Evolutionary conservation across 1,140 invertebrate genomes (phyloP), one percentile per base, ranked within the genome.

Genomic region (Anoplolepis gracilipes): DNA sequence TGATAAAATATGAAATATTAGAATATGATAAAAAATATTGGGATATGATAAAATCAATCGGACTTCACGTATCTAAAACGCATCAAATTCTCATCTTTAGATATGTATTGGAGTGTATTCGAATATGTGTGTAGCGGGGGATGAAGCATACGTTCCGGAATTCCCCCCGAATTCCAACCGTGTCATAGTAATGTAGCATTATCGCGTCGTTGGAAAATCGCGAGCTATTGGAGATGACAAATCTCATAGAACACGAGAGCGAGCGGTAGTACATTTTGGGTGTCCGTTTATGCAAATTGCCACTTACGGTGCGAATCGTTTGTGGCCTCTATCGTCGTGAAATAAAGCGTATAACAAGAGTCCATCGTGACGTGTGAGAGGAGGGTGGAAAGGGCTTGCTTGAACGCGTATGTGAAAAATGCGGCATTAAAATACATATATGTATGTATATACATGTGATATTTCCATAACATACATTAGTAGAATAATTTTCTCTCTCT

Each of bases 251-350:
- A 85, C 67, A 72, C 69, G 85, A 64, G 59, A 86, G 39, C 70
- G 76, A 59, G 76, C 57, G 81, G 59, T 75, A 82, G 81, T 84
- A 86, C 72, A 69, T 81, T 86, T 59, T 22, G 72, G 84, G 67
- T 89, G 82, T 88, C 89, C 85, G 89, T 92, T 92, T 92, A 91
- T 92, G 91, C 84, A 92, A 92, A 92, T 89, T 91, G 90, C 91
- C 90, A 90, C 86, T 87, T 90, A 85, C 79, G 59, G 19, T 64
- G 81, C 49, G 84, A 89, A 90, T 91, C 88, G 79, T 89, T 91
- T 90, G 87, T 85, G 72, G 82, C 69, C 69, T 82, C 42, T 49
- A 77, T 64, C 81, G 2, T 11, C 69, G 67, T 78, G 76, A 62
- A 81, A 90, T 90, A 90, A 90, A 90, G 88, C 89, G 87, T 81